Percentiles rank a stretch among this genome's conserved stretches.
Conservation (phyloP, 1,140 invertebrate genomes). For the Parapsyche elsis region DNA sequence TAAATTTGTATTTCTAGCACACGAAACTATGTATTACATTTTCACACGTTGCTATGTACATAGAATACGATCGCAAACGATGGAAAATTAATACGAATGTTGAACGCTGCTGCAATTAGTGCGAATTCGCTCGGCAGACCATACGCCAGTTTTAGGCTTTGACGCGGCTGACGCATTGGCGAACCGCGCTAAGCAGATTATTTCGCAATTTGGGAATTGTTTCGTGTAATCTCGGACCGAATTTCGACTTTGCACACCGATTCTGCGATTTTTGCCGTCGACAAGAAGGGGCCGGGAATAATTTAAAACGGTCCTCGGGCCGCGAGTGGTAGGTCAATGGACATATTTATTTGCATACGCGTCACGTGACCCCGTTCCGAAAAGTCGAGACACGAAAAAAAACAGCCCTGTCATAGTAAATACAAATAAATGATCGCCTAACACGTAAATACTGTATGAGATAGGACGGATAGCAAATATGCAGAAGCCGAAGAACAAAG, state of each 20-base stretch:
- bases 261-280: neutral
- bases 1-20: no score
- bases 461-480: constrained; percentile 1
- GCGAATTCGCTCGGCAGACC: neutral
- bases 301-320: no score
- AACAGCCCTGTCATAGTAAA: neutral
- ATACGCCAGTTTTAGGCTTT: constrained; percentile 36
- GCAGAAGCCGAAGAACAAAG: neutral
- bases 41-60: no score
- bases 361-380: neutral
- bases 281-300: neutral
- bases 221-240: constrained; percentile 23
- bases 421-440: constrained; percentile 2
- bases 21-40: no score
- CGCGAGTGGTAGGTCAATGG: neutral
- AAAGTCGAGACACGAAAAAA: neutral
- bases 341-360: constrained; percentile 18
- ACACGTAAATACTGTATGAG: constrained; percentile 9
- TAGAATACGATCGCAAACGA: neutral
- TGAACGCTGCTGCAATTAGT: neutral
- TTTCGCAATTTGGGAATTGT: constrained; percentile 42
- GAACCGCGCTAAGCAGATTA: constrained; percentile 45
- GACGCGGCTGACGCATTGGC: constrained; percentile 19
- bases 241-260: neutral
- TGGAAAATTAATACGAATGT: neutral